A percentile compares a stretch with the other conserved stretches of the same genome.
Evolutionary conservation across 2,888 invertebrate genomes (phyloP).

Genomic region (Cephus runcator): DNA sequence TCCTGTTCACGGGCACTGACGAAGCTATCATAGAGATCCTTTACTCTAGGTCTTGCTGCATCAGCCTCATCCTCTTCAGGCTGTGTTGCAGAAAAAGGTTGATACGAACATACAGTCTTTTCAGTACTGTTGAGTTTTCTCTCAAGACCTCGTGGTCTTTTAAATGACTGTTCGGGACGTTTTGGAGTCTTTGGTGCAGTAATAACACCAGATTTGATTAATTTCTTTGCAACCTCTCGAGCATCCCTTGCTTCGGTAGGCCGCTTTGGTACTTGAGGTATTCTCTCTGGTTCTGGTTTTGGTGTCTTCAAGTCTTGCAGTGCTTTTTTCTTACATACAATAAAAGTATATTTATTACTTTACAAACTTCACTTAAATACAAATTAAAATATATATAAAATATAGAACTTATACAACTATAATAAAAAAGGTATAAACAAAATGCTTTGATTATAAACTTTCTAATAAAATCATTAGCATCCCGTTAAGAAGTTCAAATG

Average conservation of each 20-base stretch:
- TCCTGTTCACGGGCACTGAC: constrained; percentile 76
- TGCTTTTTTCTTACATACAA: constrained; percentile 77
- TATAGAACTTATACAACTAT: too few species aligned
- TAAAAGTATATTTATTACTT: constrained; percentile 2
- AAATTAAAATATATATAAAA: too few species aligned
- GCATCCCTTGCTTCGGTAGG: constrained; percentile 93
- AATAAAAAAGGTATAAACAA: too few species aligned
- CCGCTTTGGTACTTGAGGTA: constrained; percentile 81
- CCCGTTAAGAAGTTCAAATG: too few species aligned
- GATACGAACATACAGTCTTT: constrained; percentile 85
- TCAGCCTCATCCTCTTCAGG: constrained; percentile 74
- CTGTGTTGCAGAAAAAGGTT: constrained; percentile 89
- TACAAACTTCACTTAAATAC: too few species aligned
- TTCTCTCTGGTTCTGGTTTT: constrained; percentile 88
- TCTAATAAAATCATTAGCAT: too few species aligned
- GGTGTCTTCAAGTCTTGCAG: constrained; percentile 84
- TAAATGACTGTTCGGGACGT: constrained; percentile 91
- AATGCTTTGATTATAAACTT: too few species aligned
- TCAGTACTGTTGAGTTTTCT: constrained; percentile 79
- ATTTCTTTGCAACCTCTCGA: constrained; percentile 91
- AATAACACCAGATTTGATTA: constrained; percentile 94
- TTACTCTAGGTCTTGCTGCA: constrained; percentile 70
- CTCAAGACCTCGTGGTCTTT: constrained; percentile 84
- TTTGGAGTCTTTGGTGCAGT: constrained; percentile 86
- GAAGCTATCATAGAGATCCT: constrained; percentile 81